Base-by-base conservation (phyloP, 2,113 vertebrate genomes). In the Prinia subflava region DNA sequence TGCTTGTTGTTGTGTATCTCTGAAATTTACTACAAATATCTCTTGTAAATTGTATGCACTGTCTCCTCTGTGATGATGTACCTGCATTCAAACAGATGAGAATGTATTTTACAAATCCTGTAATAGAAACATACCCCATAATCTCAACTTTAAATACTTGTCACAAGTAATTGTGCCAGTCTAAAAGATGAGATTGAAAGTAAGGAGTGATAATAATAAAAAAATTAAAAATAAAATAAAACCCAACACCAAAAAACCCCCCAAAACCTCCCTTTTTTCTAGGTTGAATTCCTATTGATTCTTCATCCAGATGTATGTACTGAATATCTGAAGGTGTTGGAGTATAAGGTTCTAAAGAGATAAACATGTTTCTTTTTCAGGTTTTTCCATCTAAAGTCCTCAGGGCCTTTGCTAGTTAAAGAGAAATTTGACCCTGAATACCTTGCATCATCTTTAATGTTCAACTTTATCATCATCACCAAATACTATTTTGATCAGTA, bases 81-180 rank as follows among this genome's bases (percentile, higher is more conserved):
- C 49, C 52, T 79, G 37, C 87, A 87, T 79, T 87, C 50, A 79
- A 76, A 76, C 80, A 84, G 90, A 94, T 62, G 80, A 88, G 90
- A 96, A 90, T 90, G 90, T 96, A 81, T 92, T 95, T 90, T 93
- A 78, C 19, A 82, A 92, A 64, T 57, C 24, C 21, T 92, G 28
- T 91, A 64, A 49, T 90, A 74, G n/a, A 88, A 90, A 41, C 0
- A 0, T 77, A 71, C 24, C 16, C 65, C 23, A 10, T 62, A 84
- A 91, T 78, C 44, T 89, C 31, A 68, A 28, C 13, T 68, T 67
- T 30, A 86, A 83, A 56, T 86, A 83, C 21, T 77, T 93, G 55
- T 68, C 67, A 67, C 18, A 87, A 69, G 25, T 78, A 50, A 69
- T 80, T 93, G 68, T 94, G 52, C 47, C 42, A 69, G 41, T 89